Evolutionary conservation across 2,797 vertebrate genomes (phyloP).

Genomic region (Echeneis naucrates): DNA sequence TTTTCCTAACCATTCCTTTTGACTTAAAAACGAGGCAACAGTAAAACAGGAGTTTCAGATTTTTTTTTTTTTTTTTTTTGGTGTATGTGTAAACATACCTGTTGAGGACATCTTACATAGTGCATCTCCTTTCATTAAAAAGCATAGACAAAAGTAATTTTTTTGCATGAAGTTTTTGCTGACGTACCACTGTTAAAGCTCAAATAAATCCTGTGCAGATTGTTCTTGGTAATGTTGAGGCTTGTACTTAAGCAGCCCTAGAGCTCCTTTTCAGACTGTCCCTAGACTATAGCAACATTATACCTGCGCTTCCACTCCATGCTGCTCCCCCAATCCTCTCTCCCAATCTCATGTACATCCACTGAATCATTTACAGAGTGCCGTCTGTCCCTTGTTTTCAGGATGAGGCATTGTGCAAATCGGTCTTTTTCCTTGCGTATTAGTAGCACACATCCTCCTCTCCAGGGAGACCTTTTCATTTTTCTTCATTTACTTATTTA

Average conservation of each 20-base stretch:
- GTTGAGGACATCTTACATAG: slow-evolving; percentile 24
- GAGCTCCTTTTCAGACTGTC: slow-evolving; percentile 52
- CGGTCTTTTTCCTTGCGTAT: slow-evolving; percentile 62
- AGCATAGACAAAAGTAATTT: slow-evolving; percentile 19
- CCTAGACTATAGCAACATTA: slow-evolving; percentile 40
- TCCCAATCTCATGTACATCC: slow-evolving; percentile 51
- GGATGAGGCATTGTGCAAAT: slow-evolving; percentile 63
- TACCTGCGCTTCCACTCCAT: slow-evolving; percentile 27
- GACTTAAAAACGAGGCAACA: background rate
- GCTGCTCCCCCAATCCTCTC: slow-evolving; percentile 38
- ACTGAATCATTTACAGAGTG: slow-evolving; percentile 56
- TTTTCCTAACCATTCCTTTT: slow-evolving; percentile 17
- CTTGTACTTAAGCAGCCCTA: slow-evolving; percentile 52
- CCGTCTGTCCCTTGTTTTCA: slow-evolving; percentile 63
- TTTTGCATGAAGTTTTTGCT: slow-evolving; percentile 47
- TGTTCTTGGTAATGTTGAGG: slow-evolving; percentile 52
- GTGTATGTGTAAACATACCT: slow-evolving; percentile 21
- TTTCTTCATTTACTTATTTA: slow-evolving; percentile 74
- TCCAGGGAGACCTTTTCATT: slow-evolving; percentile 64
- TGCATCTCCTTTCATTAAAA: slow-evolving; percentile 41
- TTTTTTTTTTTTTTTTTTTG: slow-evolving; percentile 23
- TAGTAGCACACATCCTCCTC: slow-evolving; percentile 51
- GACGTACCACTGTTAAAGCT: slow-evolving; percentile 42
- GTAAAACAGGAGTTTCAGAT: background rate
- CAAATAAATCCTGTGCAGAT: slow-evolving; percentile 58